Conservation (phyloP, 2,888 invertebrate species). For the Melikaiella ostensackeni region DNA sequence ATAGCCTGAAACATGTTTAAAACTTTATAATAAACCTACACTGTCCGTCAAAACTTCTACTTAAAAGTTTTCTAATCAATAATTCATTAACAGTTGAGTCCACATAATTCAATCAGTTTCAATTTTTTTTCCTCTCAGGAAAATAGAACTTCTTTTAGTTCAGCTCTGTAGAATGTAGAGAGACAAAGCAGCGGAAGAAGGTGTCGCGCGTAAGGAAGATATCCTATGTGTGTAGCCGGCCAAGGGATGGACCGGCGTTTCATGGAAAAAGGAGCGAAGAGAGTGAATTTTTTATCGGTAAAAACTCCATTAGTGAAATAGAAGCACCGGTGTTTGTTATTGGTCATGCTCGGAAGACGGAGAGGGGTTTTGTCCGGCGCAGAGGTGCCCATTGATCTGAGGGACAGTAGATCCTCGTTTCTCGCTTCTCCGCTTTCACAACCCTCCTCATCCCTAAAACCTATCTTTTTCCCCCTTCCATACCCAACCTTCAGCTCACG, state of each 20-base stretch:
- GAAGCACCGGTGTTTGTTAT: slow-evolving; percentile 75
- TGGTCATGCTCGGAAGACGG: slow-evolving; percentile 73
- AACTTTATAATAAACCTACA: not conserved
- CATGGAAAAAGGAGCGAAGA: slow-evolving; percentile 59
- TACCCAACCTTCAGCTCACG: slow-evolving; percentile 38
- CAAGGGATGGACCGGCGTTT: slow-evolving; percentile 49
- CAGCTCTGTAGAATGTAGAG: slow-evolving; percentile 42
- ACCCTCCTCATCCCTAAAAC: slow-evolving; percentile 49
- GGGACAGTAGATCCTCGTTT: slow-evolving; percentile 63
- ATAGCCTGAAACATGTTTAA: no score
- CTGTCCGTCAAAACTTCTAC: not conserved
- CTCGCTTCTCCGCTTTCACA: slow-evolving; percentile 58
- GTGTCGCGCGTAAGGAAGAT: slow-evolving; percentile 49
- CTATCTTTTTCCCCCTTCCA: slow-evolving; percentile 54
- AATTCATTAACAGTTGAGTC: not conserved
- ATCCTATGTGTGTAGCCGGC: slow-evolving; percentile 27
- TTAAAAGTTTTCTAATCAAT: not conserved
- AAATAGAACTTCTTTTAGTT: not conserved
- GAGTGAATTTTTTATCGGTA: slow-evolving; percentile 77
- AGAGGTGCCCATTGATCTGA: slow-evolving; percentile 72
- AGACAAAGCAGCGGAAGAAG: slow-evolving; percentile 52
- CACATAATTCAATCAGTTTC: slow-evolving; percentile 3
- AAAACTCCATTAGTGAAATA: slow-evolving; percentile 76
- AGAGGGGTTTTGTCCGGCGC: slow-evolving; percentile 68
- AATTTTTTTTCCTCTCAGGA: not conserved